These are phyloP conservation scores for Leucopsar rothschildi DNA, from an alignment of 2,113 vertebrate species.

Conservation along the genomic window DNA sequence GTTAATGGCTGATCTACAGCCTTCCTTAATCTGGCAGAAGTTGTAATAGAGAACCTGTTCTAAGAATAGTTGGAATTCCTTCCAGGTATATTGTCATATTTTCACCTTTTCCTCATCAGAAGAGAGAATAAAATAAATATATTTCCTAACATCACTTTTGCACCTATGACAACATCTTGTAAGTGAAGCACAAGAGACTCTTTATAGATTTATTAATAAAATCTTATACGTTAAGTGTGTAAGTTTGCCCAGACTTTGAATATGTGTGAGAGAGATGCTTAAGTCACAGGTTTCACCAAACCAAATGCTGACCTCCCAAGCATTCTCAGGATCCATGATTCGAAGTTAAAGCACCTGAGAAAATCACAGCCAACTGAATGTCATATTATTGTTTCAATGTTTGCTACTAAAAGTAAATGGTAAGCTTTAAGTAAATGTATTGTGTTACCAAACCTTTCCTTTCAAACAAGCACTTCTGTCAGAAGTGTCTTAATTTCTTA, in stretches of 20 bases:
- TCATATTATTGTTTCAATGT: background rate
- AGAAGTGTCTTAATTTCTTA: slow-evolving; percentile 83
- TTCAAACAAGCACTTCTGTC: slow-evolving; percentile 71
- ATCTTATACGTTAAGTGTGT: background rate
- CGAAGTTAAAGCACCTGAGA: slow-evolving; percentile 1
- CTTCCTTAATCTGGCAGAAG: background rate
- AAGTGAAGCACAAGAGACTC: background rate
- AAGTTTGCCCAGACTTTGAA: background rate
- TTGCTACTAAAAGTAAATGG: slow-evolving; percentile 12
- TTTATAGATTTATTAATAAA: background rate
- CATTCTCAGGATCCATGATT: background rate
- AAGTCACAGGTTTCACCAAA: background rate
- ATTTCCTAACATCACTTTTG: background rate
- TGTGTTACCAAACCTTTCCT: slow-evolving; percentile 66
- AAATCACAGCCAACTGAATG: background rate
- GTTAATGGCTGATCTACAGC: background rate
- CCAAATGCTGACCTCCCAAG: background rate
- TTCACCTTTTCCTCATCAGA: background rate
- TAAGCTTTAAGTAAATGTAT: slow-evolving; percentile 51
- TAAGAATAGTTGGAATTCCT: background rate
- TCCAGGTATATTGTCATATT: background rate
- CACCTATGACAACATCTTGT: background rate
- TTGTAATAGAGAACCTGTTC: background rate
- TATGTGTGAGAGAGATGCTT: background rate
- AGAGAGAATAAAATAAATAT: background rate